Evolutionary conservation across 2,113 vertebrate genomes (phyloP), one percentile per base, ranked within the genome.

Genomic region (Accipiter virgatus): DNA sequence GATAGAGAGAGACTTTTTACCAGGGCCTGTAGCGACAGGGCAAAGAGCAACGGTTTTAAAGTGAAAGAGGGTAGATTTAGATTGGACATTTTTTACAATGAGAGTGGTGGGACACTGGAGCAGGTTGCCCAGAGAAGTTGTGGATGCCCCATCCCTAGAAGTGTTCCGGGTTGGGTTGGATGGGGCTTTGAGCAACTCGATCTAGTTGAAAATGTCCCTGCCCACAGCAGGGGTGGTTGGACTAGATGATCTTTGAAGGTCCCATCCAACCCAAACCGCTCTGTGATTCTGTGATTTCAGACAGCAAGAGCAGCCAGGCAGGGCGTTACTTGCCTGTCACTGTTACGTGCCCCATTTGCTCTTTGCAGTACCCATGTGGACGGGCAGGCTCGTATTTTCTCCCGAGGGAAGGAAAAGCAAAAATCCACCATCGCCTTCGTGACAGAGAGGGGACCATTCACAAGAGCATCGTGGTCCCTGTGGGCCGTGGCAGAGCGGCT

Each of bases 401-500:
- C 38, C 66, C 2, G 1, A 48, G 12, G n/a, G 59, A 67, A 67
- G 11, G 18, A 80, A 19, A 34, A n/a, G 40, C 11, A 13, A 71
- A 77, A 59, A 6, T 4, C 21, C 65, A 26, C 29, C 20, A 1
- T 16, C 14, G 5, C 25, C 50, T 16, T 11, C 3, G 2, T 3
- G 66, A 7, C 6, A 1, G 29, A 29, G 32, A 43, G 8, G 50
- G 27, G 22, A 29, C 43, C 9, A 3, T 19, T 4, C 6, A 2
- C 1, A 5, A 17, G n/a, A 63, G 20, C 59, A 18, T 13, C 26
- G 0, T 1, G 2, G n/a, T 19, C 62, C 55, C 25, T 10, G 21
- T 3, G 16, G 25, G 21, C 36, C 11, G 2, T 7, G 8, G 27
- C 6, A 2, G 34, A 38, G 47, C 8, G 0, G 68, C 59, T 18